phyloP scores from a whole-genome alignment of 2,888 invertebrate species.

The Sceliomorpha sp. region DNA sequence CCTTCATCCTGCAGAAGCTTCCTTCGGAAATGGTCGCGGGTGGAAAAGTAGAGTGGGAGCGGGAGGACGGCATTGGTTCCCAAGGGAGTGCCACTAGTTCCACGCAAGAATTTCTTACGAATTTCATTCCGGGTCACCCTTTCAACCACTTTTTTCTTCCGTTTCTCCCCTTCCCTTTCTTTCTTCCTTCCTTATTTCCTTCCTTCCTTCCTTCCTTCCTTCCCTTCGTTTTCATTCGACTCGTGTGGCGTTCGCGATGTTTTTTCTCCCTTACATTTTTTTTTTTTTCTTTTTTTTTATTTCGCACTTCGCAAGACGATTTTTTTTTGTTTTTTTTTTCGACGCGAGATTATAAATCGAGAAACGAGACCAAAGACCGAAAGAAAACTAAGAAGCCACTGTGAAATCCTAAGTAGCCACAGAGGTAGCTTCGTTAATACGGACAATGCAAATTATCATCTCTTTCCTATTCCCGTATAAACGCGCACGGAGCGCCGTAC shows the following conservation, averaged over 20 bases:
- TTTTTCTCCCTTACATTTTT: too few species aligned
- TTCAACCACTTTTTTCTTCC: conserved; percentile 27
- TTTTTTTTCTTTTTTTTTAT: too few species aligned
- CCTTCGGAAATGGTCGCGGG: conserved; percentile 51
- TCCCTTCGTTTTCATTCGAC: too few species aligned
- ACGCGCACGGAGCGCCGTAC: too few species aligned
- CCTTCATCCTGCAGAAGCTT: conserved; percentile 58
- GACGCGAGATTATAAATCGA: too few species aligned
- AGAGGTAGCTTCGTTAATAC: conserved; percentile 5
- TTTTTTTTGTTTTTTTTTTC: too few species aligned
- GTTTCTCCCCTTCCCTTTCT: conserved; percentile 22
- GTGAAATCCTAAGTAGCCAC: conserved; percentile 22
- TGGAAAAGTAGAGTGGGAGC: conserved; percentile 53
- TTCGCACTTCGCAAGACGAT: too few species aligned
- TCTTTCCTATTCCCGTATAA: too few species aligned
- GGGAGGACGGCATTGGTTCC: conserved; percentile 39
- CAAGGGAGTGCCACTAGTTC: conserved; percentile 58
- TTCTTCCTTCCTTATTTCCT: conserved; percentile 3
- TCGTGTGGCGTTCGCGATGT: too few species aligned
- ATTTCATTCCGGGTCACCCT: conserved; percentile 37
- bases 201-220: too few species aligned
- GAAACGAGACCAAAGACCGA: background rate
- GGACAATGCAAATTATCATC: too few species aligned
- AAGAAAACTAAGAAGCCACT: conserved; percentile 2
- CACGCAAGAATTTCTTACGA: conserved; percentile 63